Base-by-base conservation (phyloP, 1,140 invertebrate species). In the Rhagoletis pomonella region DNA sequence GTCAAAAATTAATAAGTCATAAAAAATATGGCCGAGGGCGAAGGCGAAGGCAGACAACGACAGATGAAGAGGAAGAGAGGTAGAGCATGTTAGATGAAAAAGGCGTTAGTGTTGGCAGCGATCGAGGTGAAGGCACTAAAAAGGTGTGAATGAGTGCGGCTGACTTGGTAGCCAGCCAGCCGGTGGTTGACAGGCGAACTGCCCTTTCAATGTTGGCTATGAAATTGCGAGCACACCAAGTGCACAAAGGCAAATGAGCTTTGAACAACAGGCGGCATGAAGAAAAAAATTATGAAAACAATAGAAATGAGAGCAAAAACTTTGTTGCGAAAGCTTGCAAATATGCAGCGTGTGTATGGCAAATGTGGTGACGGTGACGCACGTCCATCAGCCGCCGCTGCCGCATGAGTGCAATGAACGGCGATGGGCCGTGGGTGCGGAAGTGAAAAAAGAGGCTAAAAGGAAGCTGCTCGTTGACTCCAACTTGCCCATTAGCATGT, bases 1-100 rank as follows among this genome's bases (percentile, higher is more conserved):
- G 73, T 81, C 73, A 81, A 81, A 81, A 81, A 81, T 81, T 81
- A 81, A 81, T 81, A 81, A 81, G 73, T 81, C 73, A 81, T 81
- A 81, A 81, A 81, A 81, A 81, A n/a, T 55, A 55, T 81, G 73
- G 19, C 47, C 73, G 47, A 62, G n/a, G 60, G 60, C 2, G 10
- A 7, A 62, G 60, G 60, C 55, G 14, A 17, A 77, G 73, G n/a
- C 39, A 77, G 3, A 77, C 9, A 47, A 14, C 42, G 12, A 29
- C 29, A 29, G 29, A 29, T 29, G 29, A 29, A 29, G 39, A 6
- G 39, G 69, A 5, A 50, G 69, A 50, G 6, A 29, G 14, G 17
- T 62, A 39, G 64, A n/a, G 44, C 42, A 29, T 9, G 19, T 3
- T 81, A 81, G 47, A 42, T 73, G 67, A 10, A 17, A 14, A 73